A percentile compares a stretch with the other conserved stretches of the same genome.
Conservation (phyloP, 2,888 invertebrate genomes). For the Resseliella maxima region DNA sequence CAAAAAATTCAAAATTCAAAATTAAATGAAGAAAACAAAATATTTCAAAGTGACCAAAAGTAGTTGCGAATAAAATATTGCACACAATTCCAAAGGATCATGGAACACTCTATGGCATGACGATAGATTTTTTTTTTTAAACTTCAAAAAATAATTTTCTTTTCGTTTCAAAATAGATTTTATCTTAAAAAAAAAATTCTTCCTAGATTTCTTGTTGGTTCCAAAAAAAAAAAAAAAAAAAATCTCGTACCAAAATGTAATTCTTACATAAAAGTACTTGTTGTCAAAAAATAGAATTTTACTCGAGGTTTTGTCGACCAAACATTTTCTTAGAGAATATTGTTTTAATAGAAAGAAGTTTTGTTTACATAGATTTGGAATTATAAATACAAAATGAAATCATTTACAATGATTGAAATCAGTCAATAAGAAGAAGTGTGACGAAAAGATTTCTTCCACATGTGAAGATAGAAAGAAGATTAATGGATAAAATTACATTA, state of each 20-base stretch:
- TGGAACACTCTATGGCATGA: not conserved
- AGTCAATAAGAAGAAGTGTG: not conserved
- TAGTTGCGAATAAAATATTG: not conserved
- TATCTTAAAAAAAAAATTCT: no score
- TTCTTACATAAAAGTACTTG: no score
- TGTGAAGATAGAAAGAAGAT: not conserved
- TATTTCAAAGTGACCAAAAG: not conserved
- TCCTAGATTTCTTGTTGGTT: no score
- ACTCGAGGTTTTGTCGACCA: no score
- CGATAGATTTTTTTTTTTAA: no score
- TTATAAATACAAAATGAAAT: not conserved
- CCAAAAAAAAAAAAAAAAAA: no score
- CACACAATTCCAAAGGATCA: not conserved
- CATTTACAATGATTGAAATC: not conserved
- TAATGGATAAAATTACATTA: not conserved
- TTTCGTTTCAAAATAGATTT: no score
- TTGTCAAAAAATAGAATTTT: no score
- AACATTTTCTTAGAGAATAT: no score
- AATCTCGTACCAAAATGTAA: no score
- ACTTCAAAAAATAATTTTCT: no score
- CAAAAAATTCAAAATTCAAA: slow-evolving; percentile 37
- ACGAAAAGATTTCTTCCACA: slow-evolving; percentile 4
- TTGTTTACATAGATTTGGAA: not conserved
- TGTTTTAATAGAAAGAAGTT: no score
- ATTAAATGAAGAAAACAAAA: not conserved